Base-by-base conservation (phyloP, 2,113 vertebrate species). In the Rafetus swinhoei region DNA sequence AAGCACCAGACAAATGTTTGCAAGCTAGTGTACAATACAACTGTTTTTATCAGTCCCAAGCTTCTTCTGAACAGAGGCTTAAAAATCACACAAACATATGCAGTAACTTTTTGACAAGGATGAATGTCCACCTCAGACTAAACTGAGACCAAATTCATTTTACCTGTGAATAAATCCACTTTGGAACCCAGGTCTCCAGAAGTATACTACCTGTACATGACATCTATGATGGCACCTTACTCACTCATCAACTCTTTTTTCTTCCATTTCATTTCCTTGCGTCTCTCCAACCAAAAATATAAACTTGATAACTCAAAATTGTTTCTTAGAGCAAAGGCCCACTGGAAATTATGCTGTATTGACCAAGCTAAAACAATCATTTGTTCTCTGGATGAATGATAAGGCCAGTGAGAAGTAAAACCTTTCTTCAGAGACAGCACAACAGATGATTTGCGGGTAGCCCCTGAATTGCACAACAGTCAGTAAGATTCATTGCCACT, bases 401-500 rank as follows among this genome's bases (percentile, higher is more conserved):
- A 90, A 22, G 72, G 11, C 79, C 29, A 16, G 27, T 84, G 45
- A 39, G n/a, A 85, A 81, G 8, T 24, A 79, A 88, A 92, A 84
- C 9, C 50, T 11, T 39, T 3, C 60, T 90, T 81, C 85, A 84
- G 56, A 86, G 56, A 86, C 76, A 90, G 24, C 21, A 22, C 81
- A 89, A 87, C 18, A 80, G 39, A 92, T 72, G 4, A 81, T 81
- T 55, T 81, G 16, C 79, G 39, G 39, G 54, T 22, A 93, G 83
- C 9, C 57, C 87, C 65, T 84, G 21, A n/a, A 77, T 82, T 77
- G 72, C 81, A 29, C 24, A 90, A 57, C 13, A 81, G 85, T 95
- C 95, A 94, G 96, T 93, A 92, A 79, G 97, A 95, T 96, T 94
- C 88, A 96, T 94, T 97, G 86, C 92, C 91, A 95, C 94, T 97